Conservation (phyloP, 2,113 vertebrate species). For the Colius striatus region DNA sequence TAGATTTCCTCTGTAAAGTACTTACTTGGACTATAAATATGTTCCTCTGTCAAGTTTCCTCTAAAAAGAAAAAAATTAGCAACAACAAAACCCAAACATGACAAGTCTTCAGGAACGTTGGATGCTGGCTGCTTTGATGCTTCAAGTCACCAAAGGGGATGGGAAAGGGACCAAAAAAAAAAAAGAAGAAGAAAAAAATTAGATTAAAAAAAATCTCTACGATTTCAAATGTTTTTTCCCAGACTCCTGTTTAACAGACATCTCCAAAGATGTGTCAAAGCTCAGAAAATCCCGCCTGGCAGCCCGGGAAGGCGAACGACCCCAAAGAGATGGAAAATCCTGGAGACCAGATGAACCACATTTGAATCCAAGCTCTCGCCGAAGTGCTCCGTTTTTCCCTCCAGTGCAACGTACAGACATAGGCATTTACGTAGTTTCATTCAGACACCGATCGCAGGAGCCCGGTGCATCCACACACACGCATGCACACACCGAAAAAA, state of each 20-base stretch:
- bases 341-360: conserved; percentile 68
- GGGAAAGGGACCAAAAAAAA: not conserved
- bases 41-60: conserved; percentile 78
- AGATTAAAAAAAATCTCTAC: not conserved
- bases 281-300: conserved; percentile 60
- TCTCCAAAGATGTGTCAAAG: conserved; percentile 71
- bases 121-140: conserved; percentile 59
- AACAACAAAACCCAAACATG: conserved; percentile 66
- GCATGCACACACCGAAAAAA: not conserved
- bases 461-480: conserved; percentile 50
- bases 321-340: conserved; percentile 56
- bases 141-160: conserved; percentile 63
- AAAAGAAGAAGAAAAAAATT: too few species aligned
- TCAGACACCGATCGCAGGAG: conserved; percentile 60
- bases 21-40: conserved; percentile 78
- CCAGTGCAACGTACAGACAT: conserved; percentile 69
- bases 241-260: conserved; percentile 63
- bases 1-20: conserved; percentile 75
- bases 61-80: conserved; percentile 58
- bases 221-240: conserved; percentile 52
- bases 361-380: conserved; percentile 61
- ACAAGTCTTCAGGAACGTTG: conserved; percentile 61
- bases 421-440: conserved; percentile 64
- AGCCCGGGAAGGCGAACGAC: conserved; percentile 55
- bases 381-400: conserved; percentile 67